Evolutionary conservation across 1,140 invertebrate species (phyloP), one percentile per base, ranked within the genome.

Genomic region (Gerris buenoi): DNA sequence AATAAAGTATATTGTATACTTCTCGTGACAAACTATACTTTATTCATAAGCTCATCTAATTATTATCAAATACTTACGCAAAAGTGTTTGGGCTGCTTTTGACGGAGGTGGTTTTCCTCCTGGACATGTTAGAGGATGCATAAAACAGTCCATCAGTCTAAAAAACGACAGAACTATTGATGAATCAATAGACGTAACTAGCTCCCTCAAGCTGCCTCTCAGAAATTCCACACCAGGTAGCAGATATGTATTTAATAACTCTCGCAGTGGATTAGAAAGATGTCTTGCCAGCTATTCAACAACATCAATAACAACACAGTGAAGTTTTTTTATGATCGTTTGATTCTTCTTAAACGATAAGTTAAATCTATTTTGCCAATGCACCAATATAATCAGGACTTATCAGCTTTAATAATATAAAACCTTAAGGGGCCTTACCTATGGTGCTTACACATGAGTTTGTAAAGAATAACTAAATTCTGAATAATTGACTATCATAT

Each of bases 161-260:
- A 85, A 73, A 68, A 83, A 85, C 27, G 82, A 81, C 1, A 79
- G 75, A 1, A 86, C 78, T 1, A 87, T 73, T 0, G 79, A 75
- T 0, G 77, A 81, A 75, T 86, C 81, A 0, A 85, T 81, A 0
- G 83, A 84, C 1, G 64, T 70, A 25, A 85, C 78, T 1, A 86
- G 79, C 74, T 86, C 85, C 0, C 72, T 77, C 56, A 70, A 27
- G 2, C 58, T 26, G 10, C 84, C 68, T 0, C 84, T 77, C 2
- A 86, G 56, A 15, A 84, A 67, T 1, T 78, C 71, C 26, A 86
- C 65, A 0, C 79, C 77, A 0, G 83, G 81, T 22, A 81, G 81
- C 15, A 89, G 69, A 72, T 86, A 87, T 65, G 75, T 75, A 68
- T 82, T 75, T 72, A 87, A 84, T 66, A 89, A 71, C 60, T 72